Conservation (phyloP, 2,113 vertebrate genomes). For the Sclerurus mexicanus region DNA sequence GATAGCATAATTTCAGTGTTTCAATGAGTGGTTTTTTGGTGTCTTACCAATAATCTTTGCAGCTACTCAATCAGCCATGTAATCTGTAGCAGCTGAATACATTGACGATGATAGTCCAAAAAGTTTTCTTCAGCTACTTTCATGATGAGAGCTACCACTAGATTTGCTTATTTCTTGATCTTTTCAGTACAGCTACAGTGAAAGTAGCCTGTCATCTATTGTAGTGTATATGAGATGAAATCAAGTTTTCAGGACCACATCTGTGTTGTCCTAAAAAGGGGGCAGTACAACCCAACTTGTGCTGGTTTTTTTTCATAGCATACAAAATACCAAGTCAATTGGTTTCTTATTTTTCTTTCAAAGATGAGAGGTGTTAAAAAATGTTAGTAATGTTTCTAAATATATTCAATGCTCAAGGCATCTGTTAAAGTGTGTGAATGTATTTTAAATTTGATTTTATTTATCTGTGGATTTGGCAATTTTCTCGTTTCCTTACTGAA, state of each 20-base stretch:
- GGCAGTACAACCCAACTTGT: fast-evolving
- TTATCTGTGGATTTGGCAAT: background rate
- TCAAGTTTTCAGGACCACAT: background rate
- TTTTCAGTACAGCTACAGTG: background rate
- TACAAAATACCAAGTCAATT: background rate
- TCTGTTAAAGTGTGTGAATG: background rate
- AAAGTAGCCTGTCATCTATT: background rate
- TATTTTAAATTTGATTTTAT: background rate
- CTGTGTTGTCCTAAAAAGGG: background rate
- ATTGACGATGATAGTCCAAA: background rate
- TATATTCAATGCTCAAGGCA: fast-evolving
- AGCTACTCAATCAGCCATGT: background rate
- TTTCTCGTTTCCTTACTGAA: background rate
- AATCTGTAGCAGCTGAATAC: background rate
- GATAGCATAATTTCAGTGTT: background rate
- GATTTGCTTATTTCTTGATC: background rate
- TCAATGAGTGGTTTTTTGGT: background rate
- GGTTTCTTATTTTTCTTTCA: background rate
- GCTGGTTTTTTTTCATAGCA: background rate
- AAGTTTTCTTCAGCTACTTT: background rate
- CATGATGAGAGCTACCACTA: background rate
- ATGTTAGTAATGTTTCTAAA: background rate
- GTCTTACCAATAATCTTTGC: background rate
- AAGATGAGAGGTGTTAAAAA: background rate
- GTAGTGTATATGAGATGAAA: background rate